phyloP scores from a whole-genome alignment of 2,888 invertebrate species.

The Plebejus argus region DNA sequence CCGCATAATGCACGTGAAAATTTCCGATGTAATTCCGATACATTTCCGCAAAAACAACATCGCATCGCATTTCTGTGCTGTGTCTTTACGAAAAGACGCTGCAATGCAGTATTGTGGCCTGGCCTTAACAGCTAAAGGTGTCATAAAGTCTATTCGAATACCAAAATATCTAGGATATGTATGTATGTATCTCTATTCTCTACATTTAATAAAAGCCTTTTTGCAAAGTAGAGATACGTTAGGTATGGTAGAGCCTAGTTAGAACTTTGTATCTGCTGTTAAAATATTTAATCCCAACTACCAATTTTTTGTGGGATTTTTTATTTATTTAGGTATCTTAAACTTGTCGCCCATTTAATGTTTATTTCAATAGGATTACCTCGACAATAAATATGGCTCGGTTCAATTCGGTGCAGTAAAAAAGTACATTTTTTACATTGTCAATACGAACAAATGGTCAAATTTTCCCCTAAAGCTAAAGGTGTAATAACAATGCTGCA shows the following conservation, averaged over 20 bases:
- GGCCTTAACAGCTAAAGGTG: too few relatives aligned
- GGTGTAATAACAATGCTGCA: slow-evolving; percentile 37
- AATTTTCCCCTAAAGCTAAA: slow-evolving; percentile 37
- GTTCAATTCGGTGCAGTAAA: background rate
- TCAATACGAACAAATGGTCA: slow-evolving; percentile 35
- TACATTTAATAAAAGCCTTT: too few relatives aligned
- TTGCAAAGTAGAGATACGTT: too few relatives aligned
- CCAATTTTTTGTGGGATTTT: background rate
- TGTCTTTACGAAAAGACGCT: too few relatives aligned
- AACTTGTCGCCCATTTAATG: slow-evolving; percentile 8
- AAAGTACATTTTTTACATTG: slow-evolving; percentile 19
- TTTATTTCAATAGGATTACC: slow-evolving; percentile 27
- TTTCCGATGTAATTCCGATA: too few relatives aligned
- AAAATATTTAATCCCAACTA: background rate
- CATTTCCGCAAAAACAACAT: too few relatives aligned
- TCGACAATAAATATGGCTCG: slow-evolving; percentile 1
- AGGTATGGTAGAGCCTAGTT: background rate
- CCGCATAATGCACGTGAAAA: too few relatives aligned
- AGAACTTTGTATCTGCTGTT: background rate
- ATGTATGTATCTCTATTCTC: too few relatives aligned
- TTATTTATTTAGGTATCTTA: background rate
- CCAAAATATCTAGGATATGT: too few relatives aligned
- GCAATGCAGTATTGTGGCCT: too few relatives aligned
- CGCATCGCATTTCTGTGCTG: too few relatives aligned
- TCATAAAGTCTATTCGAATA: too few relatives aligned